Base-by-base conservation (phyloP, 2,113 vertebrate genomes). In the Herpailurus yagouaroundi region DNA sequence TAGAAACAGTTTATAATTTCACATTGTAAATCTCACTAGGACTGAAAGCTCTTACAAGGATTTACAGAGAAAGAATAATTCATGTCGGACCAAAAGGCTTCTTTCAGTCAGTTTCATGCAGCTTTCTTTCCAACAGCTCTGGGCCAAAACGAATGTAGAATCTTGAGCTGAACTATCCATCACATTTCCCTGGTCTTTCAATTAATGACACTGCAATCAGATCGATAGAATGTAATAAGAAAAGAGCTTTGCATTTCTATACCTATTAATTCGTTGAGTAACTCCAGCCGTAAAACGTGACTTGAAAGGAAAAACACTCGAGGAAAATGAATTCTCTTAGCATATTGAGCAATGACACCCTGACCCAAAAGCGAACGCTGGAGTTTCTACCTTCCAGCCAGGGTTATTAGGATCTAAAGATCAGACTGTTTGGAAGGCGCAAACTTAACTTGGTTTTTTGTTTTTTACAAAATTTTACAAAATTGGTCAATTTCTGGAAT, bases 241-340 rank as follows among this genome's bases (percentile, higher is more conserved):
- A 98, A 98, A 98, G 98, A 99, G 98, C 98, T 99, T 98, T 98
- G 98, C 98, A 99, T 99, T 99, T 99, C 99, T 98, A 98, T 98
- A 98, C 98, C 98, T 99, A 99, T 99, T 99, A 99, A 99, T 99
- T 99, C 97, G 98, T 98, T 98, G 98, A 99, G 98, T 99, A 99
- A 99, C 98, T 99, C 97, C 97, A 96, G 97, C 98, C 97, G 89
- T 95, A 97, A 98, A 98, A 98, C 97, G 98, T 99, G 99, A 98
- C 98, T 97, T 98, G 98, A 98, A 99, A 98, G 97, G 94, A 97
- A 98, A 99, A 97, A 97, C 89, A 93, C 31, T 66, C 31, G 25
- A 96, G 90, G 87, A 87, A 97, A 94, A 94, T 86, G 84, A 87
- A 96, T 97, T 95, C 93, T 86, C 84, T 69, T 21, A 93, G 81